Conservation (phyloP, 2,888 invertebrate species). For the Prosopocoilus inquinatus region DNA sequence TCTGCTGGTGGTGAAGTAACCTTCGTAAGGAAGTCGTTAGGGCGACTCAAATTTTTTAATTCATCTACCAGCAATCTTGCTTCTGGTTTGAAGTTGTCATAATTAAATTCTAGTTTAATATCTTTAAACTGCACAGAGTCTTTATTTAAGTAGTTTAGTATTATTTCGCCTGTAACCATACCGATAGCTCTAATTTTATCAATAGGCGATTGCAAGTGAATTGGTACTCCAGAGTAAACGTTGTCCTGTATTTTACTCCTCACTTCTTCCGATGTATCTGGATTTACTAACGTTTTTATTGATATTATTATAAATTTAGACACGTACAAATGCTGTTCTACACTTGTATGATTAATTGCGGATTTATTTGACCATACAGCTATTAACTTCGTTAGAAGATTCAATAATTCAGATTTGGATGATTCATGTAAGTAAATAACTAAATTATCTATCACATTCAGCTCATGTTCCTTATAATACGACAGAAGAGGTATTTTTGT, state of each 20-base stretch:
- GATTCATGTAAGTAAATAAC: slow-evolving; percentile 58
- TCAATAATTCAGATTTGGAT: slow-evolving; percentile 42
- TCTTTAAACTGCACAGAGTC: slow-evolving; percentile 47
- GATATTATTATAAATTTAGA: slow-evolving; percentile 64
- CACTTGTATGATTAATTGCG: slow-evolving; percentile 60
- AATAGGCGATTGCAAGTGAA: slow-evolving; percentile 66
- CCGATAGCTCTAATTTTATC: slow-evolving; percentile 64
- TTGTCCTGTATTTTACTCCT: slow-evolving; percentile 51
- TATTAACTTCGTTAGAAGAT: slow-evolving; percentile 57
- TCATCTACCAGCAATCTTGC: slow-evolving; percentile 52
- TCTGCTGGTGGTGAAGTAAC: no score
- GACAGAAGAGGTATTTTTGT: slow-evolving; percentile 61
- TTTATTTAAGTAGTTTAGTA: slow-evolving; percentile 54
- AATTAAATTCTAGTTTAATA: slow-evolving; percentile 65
- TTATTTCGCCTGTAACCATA: slow-evolving; percentile 70
- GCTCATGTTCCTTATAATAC: slow-evolving; percentile 51
- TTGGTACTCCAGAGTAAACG: slow-evolving; percentile 64
- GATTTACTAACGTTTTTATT: slow-evolving; percentile 53
- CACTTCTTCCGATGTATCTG: slow-evolving; percentile 37
- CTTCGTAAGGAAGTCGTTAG: no score
- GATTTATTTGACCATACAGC: slow-evolving; percentile 69
- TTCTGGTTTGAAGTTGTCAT: slow-evolving; percentile 55
- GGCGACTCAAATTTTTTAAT: no score
- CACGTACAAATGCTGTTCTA: slow-evolving; percentile 69
- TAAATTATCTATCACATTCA: slow-evolving; percentile 58